Evolutionary conservation across 2,113 vertebrate genomes (phyloP).

Genomic region (Festucalex cinctus): DNA sequence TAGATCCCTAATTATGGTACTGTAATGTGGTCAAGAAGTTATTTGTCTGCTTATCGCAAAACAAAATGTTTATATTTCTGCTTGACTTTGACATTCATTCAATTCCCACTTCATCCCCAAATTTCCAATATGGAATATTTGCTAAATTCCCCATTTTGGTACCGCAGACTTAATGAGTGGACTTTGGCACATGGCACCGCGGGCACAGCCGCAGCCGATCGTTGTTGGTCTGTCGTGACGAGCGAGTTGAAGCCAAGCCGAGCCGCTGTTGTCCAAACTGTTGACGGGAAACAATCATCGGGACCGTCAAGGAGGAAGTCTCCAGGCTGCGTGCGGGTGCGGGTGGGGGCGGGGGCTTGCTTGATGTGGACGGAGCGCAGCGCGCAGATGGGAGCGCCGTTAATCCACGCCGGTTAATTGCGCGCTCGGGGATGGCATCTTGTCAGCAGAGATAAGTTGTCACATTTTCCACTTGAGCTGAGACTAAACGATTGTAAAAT

Average conservation of each 20-base stretch:
- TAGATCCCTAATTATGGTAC: too few relatives aligned
- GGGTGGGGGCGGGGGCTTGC: constrained; percentile 25
- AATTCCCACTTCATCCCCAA: too few relatives aligned
- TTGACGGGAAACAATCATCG: constrained; percentile 12
- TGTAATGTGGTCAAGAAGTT: too few relatives aligned
- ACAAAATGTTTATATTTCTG: too few relatives aligned
- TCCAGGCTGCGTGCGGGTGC: constrained; percentile 5
- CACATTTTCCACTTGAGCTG: constrained; percentile 99
- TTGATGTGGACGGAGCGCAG: constrained; percentile 63
- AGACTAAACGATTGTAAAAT: constrained; percentile 99
- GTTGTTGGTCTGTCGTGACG: not conserved
- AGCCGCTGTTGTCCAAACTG: constrained; percentile 15
- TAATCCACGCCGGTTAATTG: constrained; percentile 92
- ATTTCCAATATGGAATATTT: not conserved
- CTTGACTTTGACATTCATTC: too few relatives aligned
- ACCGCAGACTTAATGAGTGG: too few relatives aligned
- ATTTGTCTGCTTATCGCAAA: too few relatives aligned
- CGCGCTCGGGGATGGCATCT: constrained; percentile 86
- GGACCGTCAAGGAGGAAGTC: constrained; percentile 7
- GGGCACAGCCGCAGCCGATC: not conserved
- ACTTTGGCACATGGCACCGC: not conserved
- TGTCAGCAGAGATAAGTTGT: constrained; percentile 99
- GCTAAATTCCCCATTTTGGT: not conserved
- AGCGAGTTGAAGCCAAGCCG: not conserved
- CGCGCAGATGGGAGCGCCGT: constrained; percentile 86